Percentiles rank a stretch among this genome's conserved stretches.
phyloP scores from a whole-genome alignment of 2,113 vertebrate genomes.

The Eubucco bourcierii region DNA sequence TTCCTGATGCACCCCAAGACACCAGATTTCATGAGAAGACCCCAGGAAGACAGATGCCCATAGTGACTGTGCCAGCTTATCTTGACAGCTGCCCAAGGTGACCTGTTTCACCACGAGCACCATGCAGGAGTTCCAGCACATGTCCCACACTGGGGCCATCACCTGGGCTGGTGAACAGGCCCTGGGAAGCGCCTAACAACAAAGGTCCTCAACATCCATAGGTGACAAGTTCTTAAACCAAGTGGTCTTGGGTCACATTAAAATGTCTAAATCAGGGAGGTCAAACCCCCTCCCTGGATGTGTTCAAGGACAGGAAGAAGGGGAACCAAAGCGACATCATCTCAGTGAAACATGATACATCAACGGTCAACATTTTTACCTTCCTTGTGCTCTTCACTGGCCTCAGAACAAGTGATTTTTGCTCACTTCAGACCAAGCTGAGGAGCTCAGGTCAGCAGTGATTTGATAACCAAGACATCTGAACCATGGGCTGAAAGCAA shows the following conservation, averaged over 20 bases:
- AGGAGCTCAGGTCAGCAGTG: background rate
- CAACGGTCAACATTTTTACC: background rate
- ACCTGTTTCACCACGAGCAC: fast-evolving
- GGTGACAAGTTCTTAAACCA: too few relatives aligned
- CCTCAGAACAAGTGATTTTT: background rate
- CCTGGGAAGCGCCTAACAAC: too few relatives aligned
- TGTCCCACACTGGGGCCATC: too few relatives aligned
- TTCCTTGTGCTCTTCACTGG: background rate
- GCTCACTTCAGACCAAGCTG: background rate
- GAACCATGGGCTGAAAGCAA: background rate
- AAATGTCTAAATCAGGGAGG: too few relatives aligned
- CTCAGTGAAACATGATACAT: background rate
- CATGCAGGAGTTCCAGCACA: too few relatives aligned
- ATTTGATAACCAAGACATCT: background rate
- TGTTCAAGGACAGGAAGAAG: too few relatives aligned
- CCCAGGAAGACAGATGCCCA: fast-evolving
- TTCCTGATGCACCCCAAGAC: too few relatives aligned
- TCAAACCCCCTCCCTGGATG: too few relatives aligned
- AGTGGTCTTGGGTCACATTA: too few relatives aligned
- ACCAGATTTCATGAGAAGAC: background rate
- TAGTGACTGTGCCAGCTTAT: fast-evolving
- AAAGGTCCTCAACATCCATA: too few relatives aligned
- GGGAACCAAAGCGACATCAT: background rate
- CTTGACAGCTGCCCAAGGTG: fast-evolving
- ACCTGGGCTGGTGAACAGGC: too few relatives aligned